Evolutionary conservation across 1,140 invertebrate genomes (phyloP), one percentile per base, ranked within the genome.

Genomic region (Dysdera silvatica): DNA sequence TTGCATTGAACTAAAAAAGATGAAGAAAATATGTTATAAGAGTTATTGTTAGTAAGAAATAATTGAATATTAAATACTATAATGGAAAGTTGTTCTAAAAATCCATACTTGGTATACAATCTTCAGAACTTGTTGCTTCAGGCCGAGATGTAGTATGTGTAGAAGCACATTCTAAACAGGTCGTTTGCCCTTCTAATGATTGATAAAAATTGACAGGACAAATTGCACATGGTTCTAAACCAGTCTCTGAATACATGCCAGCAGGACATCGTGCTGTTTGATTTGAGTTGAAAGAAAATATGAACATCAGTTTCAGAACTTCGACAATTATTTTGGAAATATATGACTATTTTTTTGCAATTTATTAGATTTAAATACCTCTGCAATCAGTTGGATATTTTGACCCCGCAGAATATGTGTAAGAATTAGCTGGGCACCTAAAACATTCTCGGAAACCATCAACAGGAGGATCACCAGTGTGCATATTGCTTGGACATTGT

Each of bases 201-300:
- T 97, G 93, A 74, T 89, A 96, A 76, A 92, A 95, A 73, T 97
- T 89, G 59, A 83, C 80, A 0, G 96, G 95, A 74, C 96, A 99
- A 31, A 87, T 82, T 18, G 91, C 89, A 75, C 96, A 99, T 0
- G 95, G 95, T 5, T 93, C 87, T 12, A 99, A 75, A 5, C 96
- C 95, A 14, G 93, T 96, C 35, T 88, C 86, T 0, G 94, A 98
- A 72, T 98, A 98, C 71, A 84, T 85, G 63, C 96, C 96, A 0
- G 91, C 82, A 18, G 83, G 78, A 78, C 96, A 99, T 74, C 56
- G 55, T n/a, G 57, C 62, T 65, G 16, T 8, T 32, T 31, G 8
- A 49, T 31, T 37, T 2, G 45, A 54, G 4, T 6, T 23, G 7
- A 14, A 55, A 5, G 14, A 0, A 56, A n/a, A n/a, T n/a, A n/a